These are phyloP conservation scores for Platyscapa corneri DNA, from an alignment of 1,140 invertebrate genomes.

Conservation along the genomic window DNA sequence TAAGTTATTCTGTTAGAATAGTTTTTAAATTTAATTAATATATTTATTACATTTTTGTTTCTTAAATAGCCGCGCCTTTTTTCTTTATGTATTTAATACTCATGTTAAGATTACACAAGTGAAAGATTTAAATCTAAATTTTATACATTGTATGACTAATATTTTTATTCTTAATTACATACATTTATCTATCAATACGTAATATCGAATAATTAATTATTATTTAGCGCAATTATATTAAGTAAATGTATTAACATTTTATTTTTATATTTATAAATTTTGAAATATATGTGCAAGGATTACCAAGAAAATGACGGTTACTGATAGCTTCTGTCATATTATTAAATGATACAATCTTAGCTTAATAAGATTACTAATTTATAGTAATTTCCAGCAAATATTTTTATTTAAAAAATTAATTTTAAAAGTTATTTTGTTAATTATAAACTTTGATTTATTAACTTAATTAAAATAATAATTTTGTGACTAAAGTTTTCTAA, in stretches of 20 bases:
- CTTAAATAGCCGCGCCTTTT: neutral
- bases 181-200: neutral
- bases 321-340: no score
- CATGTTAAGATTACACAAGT: neutral
- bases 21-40: neutral
- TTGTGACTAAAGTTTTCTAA: no score
- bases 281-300: no score
- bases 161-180: neutral
- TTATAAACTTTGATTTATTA: no score
- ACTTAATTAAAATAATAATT: no score
- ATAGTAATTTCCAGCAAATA: no score
- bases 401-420: no score
- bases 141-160: neutral
- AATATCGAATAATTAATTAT: conserved; percentile 13
- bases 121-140: neutral
- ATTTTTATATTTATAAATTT: neutral
- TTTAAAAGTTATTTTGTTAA: no score
- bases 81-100: neutral
- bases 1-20: neutral
- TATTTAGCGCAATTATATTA: neutral
- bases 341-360: no score
- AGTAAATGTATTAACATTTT: no score
- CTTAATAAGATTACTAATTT: no score
- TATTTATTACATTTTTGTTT: neutral
- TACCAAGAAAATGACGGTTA: no score